phyloP scores from a whole-genome alignment of 2,113 vertebrate species.

The Scomber scombrus region DNA sequence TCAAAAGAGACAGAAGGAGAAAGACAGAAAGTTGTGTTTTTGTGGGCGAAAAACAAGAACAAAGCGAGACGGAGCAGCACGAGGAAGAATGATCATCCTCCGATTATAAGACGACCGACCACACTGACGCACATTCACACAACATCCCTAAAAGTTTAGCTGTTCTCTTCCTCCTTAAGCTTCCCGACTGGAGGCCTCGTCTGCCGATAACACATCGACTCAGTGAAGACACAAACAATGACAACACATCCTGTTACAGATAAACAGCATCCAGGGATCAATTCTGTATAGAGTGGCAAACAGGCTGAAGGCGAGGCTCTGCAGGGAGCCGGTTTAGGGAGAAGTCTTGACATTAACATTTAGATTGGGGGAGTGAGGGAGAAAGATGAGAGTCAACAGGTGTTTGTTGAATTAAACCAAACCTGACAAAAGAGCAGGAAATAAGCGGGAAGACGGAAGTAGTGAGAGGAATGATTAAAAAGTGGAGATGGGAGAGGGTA shows the following conservation, averaged over 20 bases:
- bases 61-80: background rate
- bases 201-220: slow-evolving; percentile 44
- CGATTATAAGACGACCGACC: background rate
- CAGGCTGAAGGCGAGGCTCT: slow-evolving; percentile 4
- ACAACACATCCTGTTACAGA: slow-evolving; percentile 23
- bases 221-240: slow-evolving; percentile 30
- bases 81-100: background rate
- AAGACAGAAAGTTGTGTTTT: slow-evolving; percentile 3
- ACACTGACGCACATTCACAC: slow-evolving; percentile 6
- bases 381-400: slow-evolving; percentile 70
- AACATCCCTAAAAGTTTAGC: background rate
- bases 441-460: slow-evolving; percentile 47
- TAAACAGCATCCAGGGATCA: slow-evolving; percentile 30
- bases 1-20: background rate
- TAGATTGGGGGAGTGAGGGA: slow-evolving; percentile 67
- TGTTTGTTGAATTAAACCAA: slow-evolving; percentile 51
- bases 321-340: background rate
- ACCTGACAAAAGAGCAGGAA: slow-evolving; percentile 56
- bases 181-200: slow-evolving; percentile 6
- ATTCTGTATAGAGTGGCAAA: slow-evolving; percentile 39
- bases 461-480: slow-evolving; percentile 52
- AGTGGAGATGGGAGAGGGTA: slow-evolving; percentile 17
- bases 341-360: slow-evolving; percentile 77
- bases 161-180: slow-evolving; percentile 17
- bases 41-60: background rate